A percentile compares a stretch with the other conserved stretches of the same genome.
Evolutionary conservation across 2,888 invertebrate genomes (phyloP).

Genomic region (Trachelus troglodyta): DNA sequence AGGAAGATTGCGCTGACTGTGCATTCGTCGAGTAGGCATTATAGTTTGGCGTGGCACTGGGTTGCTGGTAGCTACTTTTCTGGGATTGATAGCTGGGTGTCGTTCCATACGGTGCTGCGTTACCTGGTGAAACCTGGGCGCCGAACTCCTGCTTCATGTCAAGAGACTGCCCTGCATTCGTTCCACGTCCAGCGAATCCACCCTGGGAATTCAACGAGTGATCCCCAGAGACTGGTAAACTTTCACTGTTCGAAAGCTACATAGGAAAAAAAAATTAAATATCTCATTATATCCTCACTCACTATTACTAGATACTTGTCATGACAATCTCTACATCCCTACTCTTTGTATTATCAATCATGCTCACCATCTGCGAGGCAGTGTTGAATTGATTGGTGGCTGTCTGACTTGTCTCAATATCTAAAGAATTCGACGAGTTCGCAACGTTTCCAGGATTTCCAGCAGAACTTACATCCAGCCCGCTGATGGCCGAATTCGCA

Average conservation of each 20-base stretch:
- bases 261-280: constrained; percentile 16
- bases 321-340: background rate
- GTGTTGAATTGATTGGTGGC: constrained; percentile 53
- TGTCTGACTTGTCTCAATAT: constrained; percentile 54
- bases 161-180: constrained; percentile 43
- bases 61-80: constrained; percentile 66
- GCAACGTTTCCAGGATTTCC: constrained; percentile 43
- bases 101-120: constrained; percentile 36
- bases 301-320: background rate
- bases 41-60: constrained; percentile 56
- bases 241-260: constrained; percentile 61
- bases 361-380: constrained; percentile 55
- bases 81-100: constrained; percentile 55
- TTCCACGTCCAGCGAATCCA: constrained; percentile 46
- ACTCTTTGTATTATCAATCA: background rate
- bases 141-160: constrained; percentile 57
- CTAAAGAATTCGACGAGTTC: constrained; percentile 52
- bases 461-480: constrained; percentile 52
- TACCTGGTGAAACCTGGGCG: constrained; percentile 58
- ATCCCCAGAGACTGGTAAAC: constrained; percentile 59
- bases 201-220: constrained; percentile 61
- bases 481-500: constrained; percentile 55
- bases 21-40: constrained; percentile 68
- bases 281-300: background rate
- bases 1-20: constrained; percentile 68